phyloP scores from a whole-genome alignment of 1,140 invertebrate species.

The Coelopa frigida region DNA sequence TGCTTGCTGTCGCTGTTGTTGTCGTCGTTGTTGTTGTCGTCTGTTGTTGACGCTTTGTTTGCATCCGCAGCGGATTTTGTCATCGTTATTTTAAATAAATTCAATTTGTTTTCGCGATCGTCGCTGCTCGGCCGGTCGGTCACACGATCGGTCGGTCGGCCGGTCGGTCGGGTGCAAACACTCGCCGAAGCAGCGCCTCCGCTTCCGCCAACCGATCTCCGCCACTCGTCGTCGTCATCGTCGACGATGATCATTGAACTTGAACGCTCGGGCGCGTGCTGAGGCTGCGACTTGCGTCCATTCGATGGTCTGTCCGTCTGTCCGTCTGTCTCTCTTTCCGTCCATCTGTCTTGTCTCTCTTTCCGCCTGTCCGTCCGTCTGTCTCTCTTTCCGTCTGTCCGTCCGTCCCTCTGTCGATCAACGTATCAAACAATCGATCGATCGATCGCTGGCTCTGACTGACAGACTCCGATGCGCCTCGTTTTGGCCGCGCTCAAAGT shows the following conservation, averaged over 20 bases:
- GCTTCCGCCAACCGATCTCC: neutral
- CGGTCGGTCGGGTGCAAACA: slow-evolving; percentile 1
- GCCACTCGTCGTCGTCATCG: slow-evolving; percentile 1
- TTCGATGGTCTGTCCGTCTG: neutral
- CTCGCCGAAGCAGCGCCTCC: neutral
- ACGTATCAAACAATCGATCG: no score
- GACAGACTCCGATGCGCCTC: no score
- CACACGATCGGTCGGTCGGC: neutral
- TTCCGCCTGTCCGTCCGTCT: slow-evolving; percentile 12
- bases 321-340: neutral
- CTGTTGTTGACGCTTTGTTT: slow-evolving; percentile 3
- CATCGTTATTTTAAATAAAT: slow-evolving; percentile 42
- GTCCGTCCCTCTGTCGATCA: no score
- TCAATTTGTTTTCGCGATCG: slow-evolving; percentile 7
- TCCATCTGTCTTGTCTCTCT: neutral
- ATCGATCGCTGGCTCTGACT: no score
- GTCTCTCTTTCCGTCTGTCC: neutral
- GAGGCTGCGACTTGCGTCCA: neutral
- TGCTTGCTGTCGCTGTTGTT: no score
- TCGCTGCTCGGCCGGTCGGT: neutral
- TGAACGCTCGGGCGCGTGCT: slow-evolving; percentile 10
- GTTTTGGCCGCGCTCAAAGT: no score
- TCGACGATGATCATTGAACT: slow-evolving; percentile 12
- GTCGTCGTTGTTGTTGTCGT: no score
- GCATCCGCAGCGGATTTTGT: slow-evolving; percentile 30